Evolutionary conservation across 1,140 invertebrate species (phyloP).

Genomic region (Drosophila pallidifrons): DNA sequence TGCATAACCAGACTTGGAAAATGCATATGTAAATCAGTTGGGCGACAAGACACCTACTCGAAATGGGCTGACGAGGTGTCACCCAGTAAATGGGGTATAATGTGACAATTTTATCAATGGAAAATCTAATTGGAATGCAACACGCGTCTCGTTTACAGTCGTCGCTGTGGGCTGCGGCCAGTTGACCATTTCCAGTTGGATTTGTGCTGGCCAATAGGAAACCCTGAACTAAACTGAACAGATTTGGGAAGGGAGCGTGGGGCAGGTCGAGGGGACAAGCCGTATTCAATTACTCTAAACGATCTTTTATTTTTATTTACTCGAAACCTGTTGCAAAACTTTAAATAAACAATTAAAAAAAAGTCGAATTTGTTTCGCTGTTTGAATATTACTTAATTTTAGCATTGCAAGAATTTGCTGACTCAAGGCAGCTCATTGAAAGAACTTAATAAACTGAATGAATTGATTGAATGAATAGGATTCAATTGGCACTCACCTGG

Average conservation of each 20-base stretch:
- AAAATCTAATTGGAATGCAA: slow-evolving; percentile 50
- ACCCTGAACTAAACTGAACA: neutral
- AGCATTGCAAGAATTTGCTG: slow-evolving; percentile 22
- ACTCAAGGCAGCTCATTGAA: slow-evolving; percentile 14
- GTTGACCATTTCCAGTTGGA: slow-evolving; percentile 44
- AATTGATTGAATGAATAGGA: slow-evolving; percentile 31
- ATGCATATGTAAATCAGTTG: slow-evolving; percentile 48
- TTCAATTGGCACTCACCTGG: slow-evolving; percentile 64
- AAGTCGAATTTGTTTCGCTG: neutral
- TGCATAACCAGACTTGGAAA: slow-evolving; percentile 40
- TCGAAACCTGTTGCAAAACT: neutral
- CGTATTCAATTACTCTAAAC: neutral
- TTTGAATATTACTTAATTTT: slow-evolving; percentile 10
- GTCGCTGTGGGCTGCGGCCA: slow-evolving; percentile 15
- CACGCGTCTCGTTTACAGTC: slow-evolving; percentile 31
- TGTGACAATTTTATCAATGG: slow-evolving; percentile 68
- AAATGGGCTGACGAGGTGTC: slow-evolving; percentile 54
- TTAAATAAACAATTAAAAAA: slow-evolving; percentile 10
- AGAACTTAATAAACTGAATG: slow-evolving; percentile 27
- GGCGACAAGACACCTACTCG: slow-evolving; percentile 30
- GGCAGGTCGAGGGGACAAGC: neutral
- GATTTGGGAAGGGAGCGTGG: neutral
- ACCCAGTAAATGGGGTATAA: slow-evolving; percentile 34
- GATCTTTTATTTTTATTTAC: neutral
- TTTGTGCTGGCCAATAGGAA: slow-evolving; percentile 24